Percentiles rank a stretch among this genome's conserved stretches.
phyloP scores from a whole-genome alignment of 2,888 invertebrate species.

The Endotricha flammealis region DNA sequence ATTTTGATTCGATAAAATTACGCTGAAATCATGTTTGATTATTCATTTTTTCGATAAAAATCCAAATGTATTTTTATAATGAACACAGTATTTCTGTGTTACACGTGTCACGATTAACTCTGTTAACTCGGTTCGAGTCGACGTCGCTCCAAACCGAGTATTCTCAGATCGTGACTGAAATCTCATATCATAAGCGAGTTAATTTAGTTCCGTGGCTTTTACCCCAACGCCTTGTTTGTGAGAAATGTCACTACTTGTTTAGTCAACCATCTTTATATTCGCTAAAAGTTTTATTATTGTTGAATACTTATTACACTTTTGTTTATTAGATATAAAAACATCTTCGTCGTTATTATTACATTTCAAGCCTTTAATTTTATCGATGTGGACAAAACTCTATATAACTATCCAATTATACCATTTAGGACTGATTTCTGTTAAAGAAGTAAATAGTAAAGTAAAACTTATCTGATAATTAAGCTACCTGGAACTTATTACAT shows the following conservation, averaged over 20 bases:
- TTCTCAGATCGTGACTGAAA: conserved; percentile 56
- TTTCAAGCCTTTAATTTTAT: too few species aligned
- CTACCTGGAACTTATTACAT: too few species aligned
- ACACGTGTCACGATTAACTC: conserved; percentile 58
- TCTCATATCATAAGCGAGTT: conserved; percentile 50
- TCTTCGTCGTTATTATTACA: too few species aligned
- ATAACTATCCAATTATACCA: too few species aligned
- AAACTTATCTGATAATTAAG: too few species aligned
- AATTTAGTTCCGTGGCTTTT: conserved; percentile 33
- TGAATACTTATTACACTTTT: not conserved
- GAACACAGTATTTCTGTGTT: conserved; percentile 38
- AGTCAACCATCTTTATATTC: not conserved
- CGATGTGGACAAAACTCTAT: too few species aligned
- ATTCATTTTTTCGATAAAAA: too few species aligned
- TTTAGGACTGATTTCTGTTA: too few species aligned
- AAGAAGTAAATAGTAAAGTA: too few species aligned
- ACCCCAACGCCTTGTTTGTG: not conserved
- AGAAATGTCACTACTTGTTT: conserved; percentile 9
- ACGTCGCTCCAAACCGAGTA: conserved; percentile 36
- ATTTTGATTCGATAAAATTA: too few species aligned
- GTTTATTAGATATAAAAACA: too few species aligned
- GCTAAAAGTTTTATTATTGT: not conserved
- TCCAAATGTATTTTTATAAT: not conserved
- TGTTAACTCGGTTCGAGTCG: conserved; percentile 42
- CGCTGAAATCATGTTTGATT: too few species aligned